Base-by-base conservation (phyloP, 2,888 invertebrate species). In the Leptinotarsa tumamoca region DNA sequence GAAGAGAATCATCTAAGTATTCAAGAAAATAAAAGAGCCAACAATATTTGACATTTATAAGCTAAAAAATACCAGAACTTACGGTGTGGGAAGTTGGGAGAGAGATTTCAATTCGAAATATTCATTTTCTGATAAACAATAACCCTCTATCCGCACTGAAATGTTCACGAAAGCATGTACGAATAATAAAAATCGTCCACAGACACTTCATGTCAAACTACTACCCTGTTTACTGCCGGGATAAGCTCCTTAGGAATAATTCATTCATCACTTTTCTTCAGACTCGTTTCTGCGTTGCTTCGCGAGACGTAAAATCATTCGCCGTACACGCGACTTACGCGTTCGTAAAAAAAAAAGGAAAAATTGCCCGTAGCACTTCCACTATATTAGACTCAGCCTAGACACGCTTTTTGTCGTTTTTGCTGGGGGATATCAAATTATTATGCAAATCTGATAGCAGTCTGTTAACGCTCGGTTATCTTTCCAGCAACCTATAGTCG, bases 391-490 rank as follows among this genome's bases (percentile, higher is more conserved):
- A 72, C 70, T 66, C 23, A 21, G 63, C 54, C 61, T 71, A 71
- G 73, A 73, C 76, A 76, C 73, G 68, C 73, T 68, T 73, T 73
- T 74, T 76, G 51, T 73, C 67, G 66, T 71, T 73, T 71, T 71
- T 54, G 72, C 56, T 67, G 56, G 69, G 63, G 71, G 69, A 73
- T 69, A 78, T 75, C 75, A 75, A 73, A 78, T 76, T 75, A 76
- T 78, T 74, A 78, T 75, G 78, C 78, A 78, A 75, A 78, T 78
- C 73, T 68, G 69, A 74, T 52, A 49, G 74, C 68, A 68, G 68
- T 66, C 67, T 74, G 68, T 72, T 73, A 76, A 72, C 73, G 76
- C 73, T 73, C 58, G 50, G 66, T 74, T 74, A 74, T 74, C 74
- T 74, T 70, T 49, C 43, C 52, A n/a, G 50, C 69, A 63, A 68